Conservation (phyloP, 2,888 invertebrate species). For the Drosophila mulleri region DNA sequence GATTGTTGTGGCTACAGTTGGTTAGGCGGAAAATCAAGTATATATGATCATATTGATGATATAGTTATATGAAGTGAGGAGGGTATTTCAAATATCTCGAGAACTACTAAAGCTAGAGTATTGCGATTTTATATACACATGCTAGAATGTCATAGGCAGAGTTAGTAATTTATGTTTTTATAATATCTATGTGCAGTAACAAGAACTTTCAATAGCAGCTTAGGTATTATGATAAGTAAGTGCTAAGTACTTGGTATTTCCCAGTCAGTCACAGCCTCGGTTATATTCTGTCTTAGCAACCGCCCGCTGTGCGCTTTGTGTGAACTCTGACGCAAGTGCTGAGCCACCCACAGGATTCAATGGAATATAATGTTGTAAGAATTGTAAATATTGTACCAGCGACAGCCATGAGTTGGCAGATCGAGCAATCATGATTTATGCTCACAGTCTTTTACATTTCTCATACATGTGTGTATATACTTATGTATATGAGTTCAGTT, state of each 20-base stretch:
- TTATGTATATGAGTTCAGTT: background rate
- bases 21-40: too few species aligned
- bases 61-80: too few species aligned
- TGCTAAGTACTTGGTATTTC: background rate
- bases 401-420: conserved; percentile 64
- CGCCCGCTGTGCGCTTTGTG: conserved; percentile 67
- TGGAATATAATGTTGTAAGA: conserved; percentile 40
- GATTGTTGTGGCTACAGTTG: background rate
- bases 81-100: background rate
- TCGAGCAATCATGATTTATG: conserved; percentile 65
- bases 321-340: conserved; percentile 63
- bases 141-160: too few species aligned
- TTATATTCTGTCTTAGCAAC: conserved; percentile 19
- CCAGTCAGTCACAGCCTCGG: background rate
- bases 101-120: background rate
- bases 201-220: too few species aligned
- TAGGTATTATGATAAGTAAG: too few species aligned
- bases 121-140: background rate
- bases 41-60: too few species aligned
- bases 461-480: background rate
- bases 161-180: background rate
- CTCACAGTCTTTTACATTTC: conserved; percentile 35
- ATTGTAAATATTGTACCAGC: conserved; percentile 39
- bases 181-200: too few species aligned
- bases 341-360: conserved; percentile 74